These are phyloP conservation scores for Epinotia bilunana DNA, from an alignment of 2,888 invertebrate genomes.

Conservation along the genomic window DNA sequence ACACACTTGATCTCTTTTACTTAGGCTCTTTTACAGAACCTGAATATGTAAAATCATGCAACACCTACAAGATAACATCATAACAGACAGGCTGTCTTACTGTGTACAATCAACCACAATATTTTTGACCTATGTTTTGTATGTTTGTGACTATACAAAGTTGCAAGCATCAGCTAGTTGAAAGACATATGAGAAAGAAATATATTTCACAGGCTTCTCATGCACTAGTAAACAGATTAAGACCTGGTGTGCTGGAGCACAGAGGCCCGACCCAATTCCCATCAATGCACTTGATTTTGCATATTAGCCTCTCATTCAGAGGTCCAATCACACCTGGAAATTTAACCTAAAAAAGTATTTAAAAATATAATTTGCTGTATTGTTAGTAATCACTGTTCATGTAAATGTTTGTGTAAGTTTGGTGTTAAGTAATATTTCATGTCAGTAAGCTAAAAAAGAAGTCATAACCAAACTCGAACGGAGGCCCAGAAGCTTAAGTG, in stretches of 20 bases:
- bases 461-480: too few species aligned
- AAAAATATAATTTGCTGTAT: conserved; percentile 23
- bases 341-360: conserved; percentile 80
- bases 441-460: too few species aligned
- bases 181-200: too few species aligned
- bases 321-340: conserved; percentile 92
- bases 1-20: not conserved
- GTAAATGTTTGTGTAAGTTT: not conserved
- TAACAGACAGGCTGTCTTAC: not conserved
- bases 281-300: conserved; percentile 93
- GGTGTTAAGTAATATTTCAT: not conserved
- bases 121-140: too few species aligned
- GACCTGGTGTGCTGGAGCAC: conserved; percentile 90
- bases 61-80: not conserved
- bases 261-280: conserved; percentile 94
- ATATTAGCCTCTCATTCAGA: conserved; percentile 88
- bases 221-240: conserved; percentile 22
- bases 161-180: too few species aligned
- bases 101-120: not conserved
- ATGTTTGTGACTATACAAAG: too few species aligned
- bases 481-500: too few species aligned
- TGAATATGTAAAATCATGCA: not conserved
- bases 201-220: not conserved
- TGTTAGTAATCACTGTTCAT: not conserved
- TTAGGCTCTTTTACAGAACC: not conserved